phyloP scores from a whole-genome alignment of 2,113 vertebrate genomes.

The Megatriorchis doriae region DNA sequence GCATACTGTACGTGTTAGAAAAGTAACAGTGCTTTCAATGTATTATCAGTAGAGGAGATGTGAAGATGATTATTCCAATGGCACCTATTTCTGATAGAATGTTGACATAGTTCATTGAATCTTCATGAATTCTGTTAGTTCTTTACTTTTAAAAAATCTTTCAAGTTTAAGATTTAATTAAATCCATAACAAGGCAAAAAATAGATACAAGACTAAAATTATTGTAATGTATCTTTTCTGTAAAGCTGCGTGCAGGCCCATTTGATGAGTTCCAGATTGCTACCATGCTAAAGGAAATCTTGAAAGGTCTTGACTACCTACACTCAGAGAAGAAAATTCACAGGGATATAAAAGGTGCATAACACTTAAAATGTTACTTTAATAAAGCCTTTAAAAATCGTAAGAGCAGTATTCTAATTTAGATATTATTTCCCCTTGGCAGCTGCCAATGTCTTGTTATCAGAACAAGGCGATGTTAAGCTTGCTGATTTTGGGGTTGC shows the following conservation, averaged over 20 bases:
- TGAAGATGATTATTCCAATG: neutral
- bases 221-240: neutral
- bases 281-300: slow-evolving; percentile 89
- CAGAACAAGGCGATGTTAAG: slow-evolving; percentile 91
- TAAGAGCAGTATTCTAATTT: neutral
- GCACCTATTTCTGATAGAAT: neutral
- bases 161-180: neutral
- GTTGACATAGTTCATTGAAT: neutral
- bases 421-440: neutral
- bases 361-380: neutral
- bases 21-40: neutral
- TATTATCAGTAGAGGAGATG: neutral
- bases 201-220: neutral
- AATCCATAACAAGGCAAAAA: neutral
- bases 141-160: neutral
- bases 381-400: neutral
- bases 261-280: slow-evolving; percentile 91
- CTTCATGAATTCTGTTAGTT: neutral
- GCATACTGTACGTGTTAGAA: neutral
- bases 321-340: slow-evolving; percentile 93
- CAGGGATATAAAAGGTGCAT: slow-evolving; percentile 88
- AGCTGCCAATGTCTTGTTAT: slow-evolving; percentile 90
- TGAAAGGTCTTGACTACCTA: slow-evolving; percentile 89
- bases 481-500: slow-evolving; percentile 94
- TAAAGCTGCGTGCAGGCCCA: slow-evolving; percentile 83